phyloP scores from a whole-genome alignment of 1,140 invertebrate genomes.

The Leptinotarsa undecemlineata region DNA sequence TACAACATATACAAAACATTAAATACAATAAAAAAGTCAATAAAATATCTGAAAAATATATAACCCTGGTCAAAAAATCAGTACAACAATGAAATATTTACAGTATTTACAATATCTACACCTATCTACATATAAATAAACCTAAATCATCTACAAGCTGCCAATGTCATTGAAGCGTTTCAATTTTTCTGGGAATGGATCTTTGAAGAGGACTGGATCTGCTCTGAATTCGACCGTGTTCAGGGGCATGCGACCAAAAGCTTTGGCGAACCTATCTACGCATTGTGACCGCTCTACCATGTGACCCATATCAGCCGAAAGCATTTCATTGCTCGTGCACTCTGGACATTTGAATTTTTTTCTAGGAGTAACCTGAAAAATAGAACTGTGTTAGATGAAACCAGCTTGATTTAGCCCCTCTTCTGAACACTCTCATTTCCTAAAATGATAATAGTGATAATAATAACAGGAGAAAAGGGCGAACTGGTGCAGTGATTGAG shows the following conservation, averaged over 20 bases:
- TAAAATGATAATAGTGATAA: too few species aligned
- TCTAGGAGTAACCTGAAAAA: slow-evolving; percentile 83
- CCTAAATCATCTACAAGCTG: slow-evolving; percentile 68
- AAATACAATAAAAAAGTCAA: slow-evolving; percentile 22
- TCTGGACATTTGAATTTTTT: slow-evolving; percentile 98
- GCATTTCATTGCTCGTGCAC: slow-evolving; percentile 91
- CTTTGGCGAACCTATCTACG: slow-evolving; percentile 81
- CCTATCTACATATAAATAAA: slow-evolving; percentile 14
- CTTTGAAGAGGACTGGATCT: slow-evolving; percentile 92
- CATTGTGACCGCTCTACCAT: slow-evolving; percentile 93
- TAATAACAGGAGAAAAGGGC: too few species aligned
- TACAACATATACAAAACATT: slow-evolving; percentile 41
- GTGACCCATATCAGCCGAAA: slow-evolving; percentile 89
- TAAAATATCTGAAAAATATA: slow-evolving; percentile 40
- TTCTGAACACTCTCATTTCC: too few species aligned
- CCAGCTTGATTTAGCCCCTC: too few species aligned
- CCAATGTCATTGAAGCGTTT: slow-evolving; percentile 92
- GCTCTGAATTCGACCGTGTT: slow-evolving; percentile 89
- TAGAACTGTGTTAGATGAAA: neutral
- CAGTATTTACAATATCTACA: slow-evolving; percentile 31
- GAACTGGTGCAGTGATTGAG: too few species aligned
- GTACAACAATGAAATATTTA: slow-evolving; percentile 38
- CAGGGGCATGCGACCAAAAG: slow-evolving; percentile 88
- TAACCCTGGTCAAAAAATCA: slow-evolving; percentile 40
- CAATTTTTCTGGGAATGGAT: slow-evolving; percentile 83